Conservation (phyloP, 1,140 invertebrate genomes). For the Zaprionus capensis region DNA sequence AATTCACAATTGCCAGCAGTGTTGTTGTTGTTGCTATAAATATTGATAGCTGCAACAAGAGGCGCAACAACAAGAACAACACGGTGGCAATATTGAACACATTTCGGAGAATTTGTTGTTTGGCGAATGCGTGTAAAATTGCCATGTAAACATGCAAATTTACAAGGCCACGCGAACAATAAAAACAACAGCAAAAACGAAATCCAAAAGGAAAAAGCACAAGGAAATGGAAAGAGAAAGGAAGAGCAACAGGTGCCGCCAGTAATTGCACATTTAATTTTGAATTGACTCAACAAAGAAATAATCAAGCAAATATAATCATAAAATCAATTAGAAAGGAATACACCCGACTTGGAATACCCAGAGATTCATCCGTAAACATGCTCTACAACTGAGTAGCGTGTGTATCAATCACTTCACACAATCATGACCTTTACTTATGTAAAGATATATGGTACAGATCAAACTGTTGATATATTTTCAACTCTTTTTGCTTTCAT, state of each 20-base stretch:
- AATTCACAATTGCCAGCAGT: conserved; percentile 25
- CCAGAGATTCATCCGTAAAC: too few species aligned
- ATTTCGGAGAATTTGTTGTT: conserved; percentile 45
- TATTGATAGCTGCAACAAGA: conserved; percentile 33
- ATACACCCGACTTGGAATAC: too few species aligned
- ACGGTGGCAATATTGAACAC: conserved; percentile 22
- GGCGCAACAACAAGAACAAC: conserved; percentile 39
- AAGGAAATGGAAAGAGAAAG: neutral
- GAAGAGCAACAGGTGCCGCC: conserved; percentile 47
- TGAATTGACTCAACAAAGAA: conserved; percentile 43
- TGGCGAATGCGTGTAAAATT: conserved; percentile 61
- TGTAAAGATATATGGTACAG: too few species aligned
- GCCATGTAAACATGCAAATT: conserved; percentile 68
- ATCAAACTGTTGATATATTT: too few species aligned
- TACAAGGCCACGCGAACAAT: conserved; percentile 49
- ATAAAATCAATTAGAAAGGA: neutral
- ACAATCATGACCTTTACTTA: too few species aligned
- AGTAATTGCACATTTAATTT: conserved; percentile 34
- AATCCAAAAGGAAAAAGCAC: neutral
- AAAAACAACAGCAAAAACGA: conserved; percentile 30
- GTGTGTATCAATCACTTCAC: too few species aligned
- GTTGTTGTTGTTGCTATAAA: conserved; percentile 1
- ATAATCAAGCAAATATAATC: neutral
- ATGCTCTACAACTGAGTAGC: too few species aligned
- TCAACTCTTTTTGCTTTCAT: too few species aligned